Evolutionary conservation across 2,113 vertebrate genomes (phyloP).

Genomic region (Sinocyclocheilus anophthalmus): DNA sequence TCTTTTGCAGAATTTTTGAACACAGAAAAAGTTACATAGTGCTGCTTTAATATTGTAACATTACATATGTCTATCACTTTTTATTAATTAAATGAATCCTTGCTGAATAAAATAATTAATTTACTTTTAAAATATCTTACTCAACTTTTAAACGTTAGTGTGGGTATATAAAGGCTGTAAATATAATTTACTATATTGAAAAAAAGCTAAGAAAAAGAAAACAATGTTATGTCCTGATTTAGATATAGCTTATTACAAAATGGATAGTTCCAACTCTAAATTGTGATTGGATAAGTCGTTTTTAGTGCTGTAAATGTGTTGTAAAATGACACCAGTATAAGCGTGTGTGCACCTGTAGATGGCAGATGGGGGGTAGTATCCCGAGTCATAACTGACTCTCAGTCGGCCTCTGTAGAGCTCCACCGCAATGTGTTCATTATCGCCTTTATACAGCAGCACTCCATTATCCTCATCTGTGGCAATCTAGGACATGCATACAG

Average conservation of each 20-base stretch:
- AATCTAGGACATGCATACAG: slow-evolving; percentile 76
- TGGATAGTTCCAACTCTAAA: not conserved
- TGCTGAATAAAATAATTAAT: not conserved
- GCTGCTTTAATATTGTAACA: not conserved
- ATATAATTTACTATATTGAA: not conserved
- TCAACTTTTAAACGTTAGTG: not conserved
- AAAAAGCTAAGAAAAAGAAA: not conserved
- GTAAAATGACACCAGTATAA: not conserved
- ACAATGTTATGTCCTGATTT: not conserved
- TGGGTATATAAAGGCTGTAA: not conserved
- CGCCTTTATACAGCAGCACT: slow-evolving; percentile 92
- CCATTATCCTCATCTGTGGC: slow-evolving; percentile 97
- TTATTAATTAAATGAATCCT: not conserved
- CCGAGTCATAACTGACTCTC: slow-evolving; percentile 94
- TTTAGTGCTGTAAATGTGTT: not conserved
- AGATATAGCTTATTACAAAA: not conserved
- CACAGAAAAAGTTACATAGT: no score
- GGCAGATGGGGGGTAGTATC: slow-evolving; percentile 90
- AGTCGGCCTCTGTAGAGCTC: slow-evolving; percentile 94
- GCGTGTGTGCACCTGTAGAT: slow-evolving; percentile 89
- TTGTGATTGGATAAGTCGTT: not conserved
- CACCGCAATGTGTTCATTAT: slow-evolving; percentile 91
- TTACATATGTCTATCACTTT: not conserved
- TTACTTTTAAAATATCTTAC: not conserved
- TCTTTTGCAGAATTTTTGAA: no score